A percentile compares a stretch with the other conserved stretches of the same genome.
These are phyloP conservation scores for Cardiocondyla obscurior DNA, from an alignment of 1,140 invertebrate genomes.

Conservation along the genomic window DNA sequence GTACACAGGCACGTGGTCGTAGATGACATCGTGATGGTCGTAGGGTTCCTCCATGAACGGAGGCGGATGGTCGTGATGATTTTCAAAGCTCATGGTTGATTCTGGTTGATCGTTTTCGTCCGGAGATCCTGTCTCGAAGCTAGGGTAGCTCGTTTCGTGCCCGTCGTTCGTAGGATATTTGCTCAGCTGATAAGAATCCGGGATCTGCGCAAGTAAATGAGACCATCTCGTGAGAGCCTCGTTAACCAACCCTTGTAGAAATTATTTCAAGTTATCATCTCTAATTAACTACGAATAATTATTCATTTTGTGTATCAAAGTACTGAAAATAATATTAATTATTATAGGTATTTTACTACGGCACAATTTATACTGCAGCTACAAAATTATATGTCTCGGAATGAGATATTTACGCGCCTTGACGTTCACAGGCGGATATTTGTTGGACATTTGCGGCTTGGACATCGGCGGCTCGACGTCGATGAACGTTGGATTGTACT, in stretches of 20 bases:
- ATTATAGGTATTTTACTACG: no score
- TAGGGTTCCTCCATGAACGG: slow-evolving; percentile 53
- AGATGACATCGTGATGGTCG: slow-evolving; percentile 79
- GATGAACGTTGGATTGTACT: slow-evolving; percentile 43
- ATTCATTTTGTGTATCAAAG: no score
- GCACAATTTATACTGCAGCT: no score
- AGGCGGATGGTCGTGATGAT: slow-evolving; percentile 61
- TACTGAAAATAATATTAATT: no score
- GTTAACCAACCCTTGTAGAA: no score
- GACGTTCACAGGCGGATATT: slow-evolving; percentile 32
- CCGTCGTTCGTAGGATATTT: slow-evolving; percentile 44
- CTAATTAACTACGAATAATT: no score
- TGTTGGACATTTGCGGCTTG: slow-evolving; percentile 48
- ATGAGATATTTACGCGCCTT: slow-evolving; percentile 5
- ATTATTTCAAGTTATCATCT: no score
- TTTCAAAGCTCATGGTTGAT: slow-evolving; percentile 68
- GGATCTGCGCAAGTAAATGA: slow-evolving; percentile 24
- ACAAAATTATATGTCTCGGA: no score
- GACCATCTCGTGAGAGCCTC: neutral
- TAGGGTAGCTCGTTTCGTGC: slow-evolving; percentile 57
- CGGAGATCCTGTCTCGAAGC: slow-evolving; percentile 15
- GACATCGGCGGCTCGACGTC: slow-evolving; percentile 55
- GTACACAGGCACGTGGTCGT: slow-evolving; percentile 79
- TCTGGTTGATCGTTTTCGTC: slow-evolving; percentile 61
- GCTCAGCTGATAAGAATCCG: slow-evolving; percentile 55